Percentiles rank a stretch among this genome's conserved stretches.
Conservation (phyloP, 2,797 vertebrate species). For the Bufotes viridis region DNA sequence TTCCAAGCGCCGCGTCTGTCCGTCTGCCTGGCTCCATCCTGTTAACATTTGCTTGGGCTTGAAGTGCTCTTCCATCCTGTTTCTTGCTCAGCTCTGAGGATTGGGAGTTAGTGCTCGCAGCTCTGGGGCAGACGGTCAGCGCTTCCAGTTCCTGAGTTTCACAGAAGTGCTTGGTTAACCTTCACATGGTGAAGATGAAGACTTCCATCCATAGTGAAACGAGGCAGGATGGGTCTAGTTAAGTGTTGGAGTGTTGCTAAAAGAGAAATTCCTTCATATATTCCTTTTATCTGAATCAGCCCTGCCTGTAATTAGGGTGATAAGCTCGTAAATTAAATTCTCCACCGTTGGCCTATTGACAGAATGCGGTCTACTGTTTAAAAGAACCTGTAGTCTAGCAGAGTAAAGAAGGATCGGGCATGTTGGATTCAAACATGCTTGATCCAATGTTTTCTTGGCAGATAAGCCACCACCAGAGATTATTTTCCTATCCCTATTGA, state of each 20-base stretch:
- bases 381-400: not conserved
- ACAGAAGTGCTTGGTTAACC: not conserved
- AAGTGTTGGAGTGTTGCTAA: not conserved
- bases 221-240: not conserved
- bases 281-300: not conserved
- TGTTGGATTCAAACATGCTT: too few species aligned
- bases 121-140: conserved; percentile 28
- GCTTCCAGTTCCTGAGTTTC: conserved; percentile 19
- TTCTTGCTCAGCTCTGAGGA: conserved; percentile 42
- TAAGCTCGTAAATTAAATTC: not conserved
- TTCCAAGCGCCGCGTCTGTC: conserved; percentile 40
- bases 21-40: conserved; percentile 62
- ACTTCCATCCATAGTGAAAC: too few species aligned
- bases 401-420: too few species aligned
- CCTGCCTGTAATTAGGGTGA: too few species aligned
- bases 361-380: not conserved
- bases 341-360: not conserved
- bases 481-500: too few species aligned
- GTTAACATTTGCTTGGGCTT: conserved; percentile 51
- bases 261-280: not conserved
- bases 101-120: conserved; percentile 14
- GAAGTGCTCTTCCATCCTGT: conserved; percentile 61
- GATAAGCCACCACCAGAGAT: too few species aligned
- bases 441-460: too few species aligned
- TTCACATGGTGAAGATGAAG: not conserved